Evolutionary conservation across 2,113 vertebrate species (phyloP).

Genomic region (Alligator mississippiensis): DNA sequence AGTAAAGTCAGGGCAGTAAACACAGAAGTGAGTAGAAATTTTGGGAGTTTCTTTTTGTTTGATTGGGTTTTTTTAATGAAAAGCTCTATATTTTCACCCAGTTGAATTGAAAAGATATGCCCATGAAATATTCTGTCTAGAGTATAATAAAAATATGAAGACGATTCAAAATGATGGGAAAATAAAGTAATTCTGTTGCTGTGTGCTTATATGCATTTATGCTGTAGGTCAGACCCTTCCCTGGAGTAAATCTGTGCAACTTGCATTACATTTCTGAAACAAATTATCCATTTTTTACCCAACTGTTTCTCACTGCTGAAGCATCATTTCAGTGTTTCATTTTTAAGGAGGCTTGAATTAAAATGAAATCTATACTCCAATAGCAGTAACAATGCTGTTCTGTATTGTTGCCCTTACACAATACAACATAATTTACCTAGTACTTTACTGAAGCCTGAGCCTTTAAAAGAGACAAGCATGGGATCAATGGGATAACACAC

Average conservation of each 20-base stretch:
- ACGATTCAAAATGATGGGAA: not conserved
- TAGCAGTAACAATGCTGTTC: not conserved
- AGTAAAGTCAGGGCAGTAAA: not conserved
- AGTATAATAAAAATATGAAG: not conserved
- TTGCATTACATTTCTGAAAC: not conserved
- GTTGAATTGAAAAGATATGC: not conserved
- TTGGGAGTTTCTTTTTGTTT: not conserved
- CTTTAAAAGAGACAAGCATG: not conserved
- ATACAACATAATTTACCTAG: not conserved
- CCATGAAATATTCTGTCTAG: not conserved
- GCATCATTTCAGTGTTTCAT: not conserved
- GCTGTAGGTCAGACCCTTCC: not conserved
- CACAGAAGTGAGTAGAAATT: not conserved
- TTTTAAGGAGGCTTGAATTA: not conserved
- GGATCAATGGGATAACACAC: not conserved
- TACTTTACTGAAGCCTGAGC: not conserved
- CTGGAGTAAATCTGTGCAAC: not conserved
- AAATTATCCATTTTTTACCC: not conserved
- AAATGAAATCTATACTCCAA: not conserved
- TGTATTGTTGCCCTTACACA: not conserved
- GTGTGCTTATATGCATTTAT: not conserved
- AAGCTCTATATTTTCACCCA: not conserved
- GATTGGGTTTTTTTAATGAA: not conserved
- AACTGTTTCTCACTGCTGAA: not conserved
- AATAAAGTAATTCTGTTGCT: not conserved